Evolutionary conservation across 2,888 invertebrate genomes (phyloP).

Genomic region (Cephus sareptanus): DNA sequence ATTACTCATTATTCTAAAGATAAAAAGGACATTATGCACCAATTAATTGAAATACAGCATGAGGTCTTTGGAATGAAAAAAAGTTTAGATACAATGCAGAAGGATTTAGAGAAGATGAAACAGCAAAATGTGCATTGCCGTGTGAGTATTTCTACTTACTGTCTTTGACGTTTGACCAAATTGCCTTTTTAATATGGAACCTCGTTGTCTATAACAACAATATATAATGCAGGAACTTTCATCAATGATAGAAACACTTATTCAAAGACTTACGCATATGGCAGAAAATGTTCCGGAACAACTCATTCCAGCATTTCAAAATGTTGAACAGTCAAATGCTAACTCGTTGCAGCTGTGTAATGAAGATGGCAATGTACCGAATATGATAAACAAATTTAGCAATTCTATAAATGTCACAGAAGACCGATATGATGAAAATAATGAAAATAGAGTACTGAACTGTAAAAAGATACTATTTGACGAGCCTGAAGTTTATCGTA

Average conservation of each 20-base stretch:
- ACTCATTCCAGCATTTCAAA: constrained; percentile 30
- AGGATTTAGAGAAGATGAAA: constrained; percentile 33
- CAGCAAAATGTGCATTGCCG: constrained; percentile 30
- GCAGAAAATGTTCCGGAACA: constrained; percentile 41
- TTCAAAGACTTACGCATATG: constrained; percentile 42
- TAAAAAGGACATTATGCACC: constrained; percentile 34
- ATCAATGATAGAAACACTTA: constrained; percentile 25
- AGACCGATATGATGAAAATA: constrained; percentile 14
- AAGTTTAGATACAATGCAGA: constrained; percentile 28
- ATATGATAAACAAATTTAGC: not conserved
- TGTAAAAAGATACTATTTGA: constrained; percentile 55
- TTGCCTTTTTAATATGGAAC: not conserved
- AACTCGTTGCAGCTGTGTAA: constrained; percentile 9
- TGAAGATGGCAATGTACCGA: not conserved
- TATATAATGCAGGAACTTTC: constrained; percentile 27
- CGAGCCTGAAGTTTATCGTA: constrained; percentile 40
- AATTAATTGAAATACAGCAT: constrained; percentile 28
- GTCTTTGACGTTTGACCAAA: not conserved
- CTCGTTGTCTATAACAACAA: not conserved
- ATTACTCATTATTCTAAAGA: constrained; percentile 27
- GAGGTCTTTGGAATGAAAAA: constrained; percentile 24
- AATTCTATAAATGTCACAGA: not conserved
- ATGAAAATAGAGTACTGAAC: constrained; percentile 25
- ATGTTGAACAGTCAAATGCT: constrained; percentile 16
- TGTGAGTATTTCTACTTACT: constrained; percentile 31